Percentiles rank a stretch among this genome's conserved stretches.
phyloP scores from a whole-genome alignment of 1,140 invertebrate species.

The Semibalanus balanoides region DNA sequence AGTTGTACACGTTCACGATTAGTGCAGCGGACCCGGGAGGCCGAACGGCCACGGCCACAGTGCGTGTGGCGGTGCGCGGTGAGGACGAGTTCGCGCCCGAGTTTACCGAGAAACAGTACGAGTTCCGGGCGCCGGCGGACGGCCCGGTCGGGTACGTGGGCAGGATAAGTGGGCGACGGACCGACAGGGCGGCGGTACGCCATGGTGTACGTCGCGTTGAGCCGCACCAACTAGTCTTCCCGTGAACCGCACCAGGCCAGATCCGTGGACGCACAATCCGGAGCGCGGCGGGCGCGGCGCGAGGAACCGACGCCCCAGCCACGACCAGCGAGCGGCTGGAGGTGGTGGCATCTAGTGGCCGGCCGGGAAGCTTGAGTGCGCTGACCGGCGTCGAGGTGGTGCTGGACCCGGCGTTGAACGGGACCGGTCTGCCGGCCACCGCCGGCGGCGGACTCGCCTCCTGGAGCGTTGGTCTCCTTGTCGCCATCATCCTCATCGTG shows the following conservation, averaged over 20 bases:
- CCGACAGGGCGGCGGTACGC: slow-evolving; percentile 69
- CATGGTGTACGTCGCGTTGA: slow-evolving; percentile 72
- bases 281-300: slow-evolving; percentile 12
- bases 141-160: slow-evolving; percentile 55
- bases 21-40: slow-evolving; percentile 70
- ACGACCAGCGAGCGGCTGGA: slow-evolving; percentile 36
- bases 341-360: slow-evolving; percentile 71
- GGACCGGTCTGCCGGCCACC: slow-evolving; percentile 33
- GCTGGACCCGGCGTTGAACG: slow-evolving; percentile 44
- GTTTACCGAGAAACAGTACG: slow-evolving; percentile 73
- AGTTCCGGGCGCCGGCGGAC: slow-evolving; percentile 56
- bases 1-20: slow-evolving; percentile 66
- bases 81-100: slow-evolving; percentile 84
- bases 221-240: slow-evolving; percentile 71
- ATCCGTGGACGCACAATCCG: slow-evolving; percentile 62
- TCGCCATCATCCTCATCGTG: slow-evolving; percentile 61
- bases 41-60: slow-evolving; percentile 52
- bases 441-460: slow-evolving; percentile 48
- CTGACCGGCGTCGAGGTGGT: slow-evolving; percentile 71
- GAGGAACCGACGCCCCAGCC: too few species aligned
- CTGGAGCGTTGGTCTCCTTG: slow-evolving; percentile 71
- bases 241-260: slow-evolving; percentile 76
- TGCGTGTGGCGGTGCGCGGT: slow-evolving; percentile 73
- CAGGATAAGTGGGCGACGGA: slow-evolving; percentile 83
- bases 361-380: slow-evolving; percentile 66